Percentiles rank a stretch among this genome's conserved stretches.
Evolutionary conservation across 2,797 vertebrate genomes (phyloP).

Genomic region (Myotis findleyi): DNA sequence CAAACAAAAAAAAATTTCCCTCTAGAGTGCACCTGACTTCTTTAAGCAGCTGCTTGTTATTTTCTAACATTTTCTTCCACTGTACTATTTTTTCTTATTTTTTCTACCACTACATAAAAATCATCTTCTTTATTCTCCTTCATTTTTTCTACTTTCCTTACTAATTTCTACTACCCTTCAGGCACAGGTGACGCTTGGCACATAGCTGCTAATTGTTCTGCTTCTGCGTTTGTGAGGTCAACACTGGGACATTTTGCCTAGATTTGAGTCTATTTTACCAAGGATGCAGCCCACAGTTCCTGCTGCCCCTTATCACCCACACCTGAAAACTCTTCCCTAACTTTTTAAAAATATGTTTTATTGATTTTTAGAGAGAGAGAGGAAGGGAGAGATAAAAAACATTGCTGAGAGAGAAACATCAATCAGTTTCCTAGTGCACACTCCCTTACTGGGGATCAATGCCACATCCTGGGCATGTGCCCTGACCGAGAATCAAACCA

Average conservation of each 20-base stretch:
- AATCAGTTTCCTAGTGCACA: no score
- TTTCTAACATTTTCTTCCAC: neutral
- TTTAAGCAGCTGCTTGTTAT: neutral
- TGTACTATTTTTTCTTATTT: neutral
- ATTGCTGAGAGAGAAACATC: no score
- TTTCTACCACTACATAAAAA: neutral
- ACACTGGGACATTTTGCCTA: neutral
- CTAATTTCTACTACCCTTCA: neutral
- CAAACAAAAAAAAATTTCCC: neutral
- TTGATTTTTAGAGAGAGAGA: no score
- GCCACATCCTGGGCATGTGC: no score
- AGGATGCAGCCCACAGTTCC: no score
- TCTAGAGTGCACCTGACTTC: neutral
- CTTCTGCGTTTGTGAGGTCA: neutral
- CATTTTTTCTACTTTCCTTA: neutral
- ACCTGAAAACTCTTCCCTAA: neutral
- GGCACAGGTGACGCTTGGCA: neutral
- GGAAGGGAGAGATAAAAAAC: no score
- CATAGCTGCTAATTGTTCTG: neutral
- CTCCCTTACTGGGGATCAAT: no score
- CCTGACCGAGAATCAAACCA: no score
- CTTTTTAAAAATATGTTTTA: neutral
- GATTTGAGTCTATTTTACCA: neutral
- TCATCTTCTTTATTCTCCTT: neutral
- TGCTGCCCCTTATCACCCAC: neutral